phyloP scores from a whole-genome alignment of 37 sponge, comb jelly and placozoan species.

The Bolinopsis microptera region DNA sequence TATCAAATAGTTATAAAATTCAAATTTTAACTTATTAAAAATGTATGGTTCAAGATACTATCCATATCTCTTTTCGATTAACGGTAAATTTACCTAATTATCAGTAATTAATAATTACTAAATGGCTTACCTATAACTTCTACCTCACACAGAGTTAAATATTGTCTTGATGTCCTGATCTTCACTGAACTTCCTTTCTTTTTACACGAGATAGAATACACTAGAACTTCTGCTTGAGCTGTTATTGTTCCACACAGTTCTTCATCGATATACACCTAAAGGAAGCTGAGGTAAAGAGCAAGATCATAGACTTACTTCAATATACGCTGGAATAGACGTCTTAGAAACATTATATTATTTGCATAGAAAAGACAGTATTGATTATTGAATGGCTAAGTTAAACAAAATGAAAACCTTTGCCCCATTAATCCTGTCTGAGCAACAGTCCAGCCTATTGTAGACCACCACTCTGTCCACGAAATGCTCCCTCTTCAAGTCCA shows the following conservation, averaged over 20 bases:
- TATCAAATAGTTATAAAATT: too few species aligned
- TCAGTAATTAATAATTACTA: too few species aligned
- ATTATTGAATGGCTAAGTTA: too few species aligned
- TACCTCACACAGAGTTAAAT: not conserved
- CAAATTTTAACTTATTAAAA: too few species aligned
- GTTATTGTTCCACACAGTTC: not conserved
- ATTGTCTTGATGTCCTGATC: not conserved
- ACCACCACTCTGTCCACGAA: not conserved
- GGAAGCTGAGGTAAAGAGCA: too few species aligned
- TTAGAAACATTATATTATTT: too few species aligned
- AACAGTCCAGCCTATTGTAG: not conserved
- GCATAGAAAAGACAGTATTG: too few species aligned
- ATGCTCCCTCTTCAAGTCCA: not conserved
- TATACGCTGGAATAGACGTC: too few species aligned
- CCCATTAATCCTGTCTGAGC: not conserved
- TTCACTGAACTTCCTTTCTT: not conserved
- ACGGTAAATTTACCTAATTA: too few species aligned
- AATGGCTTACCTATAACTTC: not conserved
- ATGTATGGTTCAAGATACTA: too few species aligned
- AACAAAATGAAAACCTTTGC: not conserved
- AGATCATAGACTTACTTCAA: too few species aligned
- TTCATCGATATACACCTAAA: not conserved
- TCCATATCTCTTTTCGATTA: too few species aligned
- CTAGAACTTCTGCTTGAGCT: not conserved
- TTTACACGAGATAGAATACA: not conserved